phyloP scores from a whole-genome alignment of 2,797 vertebrate species.

The Macropodus opercularis region DNA sequence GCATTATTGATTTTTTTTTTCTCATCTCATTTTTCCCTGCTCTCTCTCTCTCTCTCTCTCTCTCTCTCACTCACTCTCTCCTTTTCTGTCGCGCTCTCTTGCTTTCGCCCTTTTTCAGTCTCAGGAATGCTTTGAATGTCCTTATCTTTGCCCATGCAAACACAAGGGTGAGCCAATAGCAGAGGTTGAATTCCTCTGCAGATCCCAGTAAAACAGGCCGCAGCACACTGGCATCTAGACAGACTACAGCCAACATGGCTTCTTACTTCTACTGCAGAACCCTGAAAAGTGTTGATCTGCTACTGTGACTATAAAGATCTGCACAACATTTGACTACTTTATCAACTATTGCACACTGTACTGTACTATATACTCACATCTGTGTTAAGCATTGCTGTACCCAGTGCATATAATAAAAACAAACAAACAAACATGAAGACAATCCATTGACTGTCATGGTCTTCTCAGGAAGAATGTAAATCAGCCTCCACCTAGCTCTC shows the following conservation, averaged over 20 bases:
- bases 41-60: no score
- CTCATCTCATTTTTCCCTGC: constrained; percentile 22
- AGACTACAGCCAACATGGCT: constrained; percentile 22
- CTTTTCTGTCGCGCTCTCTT: constrained; percentile 10
- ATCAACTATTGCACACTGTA: neutral
- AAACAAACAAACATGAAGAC: no score
- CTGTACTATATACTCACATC: no score
- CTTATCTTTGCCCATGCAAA: constrained; percentile 76
- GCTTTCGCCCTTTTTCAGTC: constrained; percentile 28
- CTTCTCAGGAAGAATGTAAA: neutral
- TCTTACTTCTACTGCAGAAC: constrained; percentile 18
- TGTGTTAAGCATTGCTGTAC: no score
- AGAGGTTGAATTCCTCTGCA: constrained; percentile 72
- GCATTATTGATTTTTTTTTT: constrained; percentile 27
- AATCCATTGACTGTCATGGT: neutral
- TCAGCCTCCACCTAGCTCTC: neutral
- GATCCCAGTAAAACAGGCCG: constrained; percentile 47
- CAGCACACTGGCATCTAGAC: constrained; percentile 48
- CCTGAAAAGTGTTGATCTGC: neutral
- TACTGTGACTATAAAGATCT: neutral
- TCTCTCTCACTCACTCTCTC: neutral
- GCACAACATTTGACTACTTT: neutral
- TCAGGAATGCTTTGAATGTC: constrained; percentile 77
- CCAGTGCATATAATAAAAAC: no score
- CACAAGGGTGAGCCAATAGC: constrained; percentile 64